Conservation (phyloP, 2,797 vertebrate species). For the Menidia menidia region DNA sequence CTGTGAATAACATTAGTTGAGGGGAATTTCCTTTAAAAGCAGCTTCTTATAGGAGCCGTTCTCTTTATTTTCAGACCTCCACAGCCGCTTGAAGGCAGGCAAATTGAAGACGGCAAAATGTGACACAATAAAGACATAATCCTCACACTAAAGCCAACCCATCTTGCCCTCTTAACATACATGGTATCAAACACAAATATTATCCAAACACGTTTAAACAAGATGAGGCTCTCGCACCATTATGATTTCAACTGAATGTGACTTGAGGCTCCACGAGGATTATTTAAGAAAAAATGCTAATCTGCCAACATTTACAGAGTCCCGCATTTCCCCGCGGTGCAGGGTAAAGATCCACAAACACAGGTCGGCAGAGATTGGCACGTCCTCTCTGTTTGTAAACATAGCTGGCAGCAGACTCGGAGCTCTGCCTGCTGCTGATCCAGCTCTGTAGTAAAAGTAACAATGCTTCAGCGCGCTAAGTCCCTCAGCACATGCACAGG, state of each 20-base stretch:
- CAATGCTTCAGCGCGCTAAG: constrained; percentile 19
- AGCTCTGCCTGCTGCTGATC: constrained; percentile 37
- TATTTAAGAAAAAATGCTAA: constrained; percentile 83
- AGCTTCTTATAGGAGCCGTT: not conserved
- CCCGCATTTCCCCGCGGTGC: constrained; percentile 72
- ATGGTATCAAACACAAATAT: constrained; percentile 55
- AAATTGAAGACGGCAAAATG: constrained; percentile 2
- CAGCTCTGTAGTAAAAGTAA: constrained; percentile 20
- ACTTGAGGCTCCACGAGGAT: constrained; percentile 80
- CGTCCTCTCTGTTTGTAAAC: constrained; percentile 68
- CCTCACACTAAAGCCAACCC: constrained; percentile 6
- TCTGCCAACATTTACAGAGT: constrained; percentile 90
- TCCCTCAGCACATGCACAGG: constrained; percentile 37
- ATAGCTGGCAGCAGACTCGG: constrained; percentile 41
- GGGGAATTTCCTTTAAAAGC: constrained; percentile 2
- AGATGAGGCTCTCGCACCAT: constrained; percentile 51
- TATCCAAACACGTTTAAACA: constrained; percentile 67
- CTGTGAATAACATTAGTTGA: not conserved
- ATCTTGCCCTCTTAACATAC: constrained; percentile 27
- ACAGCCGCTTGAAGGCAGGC: not conserved
- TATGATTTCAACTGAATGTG: constrained; percentile 76
- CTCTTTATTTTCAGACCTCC: constrained; percentile 4
- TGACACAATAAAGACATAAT: constrained; percentile 21
- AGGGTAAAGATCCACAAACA: constrained; percentile 68
- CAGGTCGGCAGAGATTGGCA: constrained; percentile 46